phyloP scores from a whole-genome alignment of 2,888 invertebrate genomes.

The Notodonta dromedarius region DNA sequence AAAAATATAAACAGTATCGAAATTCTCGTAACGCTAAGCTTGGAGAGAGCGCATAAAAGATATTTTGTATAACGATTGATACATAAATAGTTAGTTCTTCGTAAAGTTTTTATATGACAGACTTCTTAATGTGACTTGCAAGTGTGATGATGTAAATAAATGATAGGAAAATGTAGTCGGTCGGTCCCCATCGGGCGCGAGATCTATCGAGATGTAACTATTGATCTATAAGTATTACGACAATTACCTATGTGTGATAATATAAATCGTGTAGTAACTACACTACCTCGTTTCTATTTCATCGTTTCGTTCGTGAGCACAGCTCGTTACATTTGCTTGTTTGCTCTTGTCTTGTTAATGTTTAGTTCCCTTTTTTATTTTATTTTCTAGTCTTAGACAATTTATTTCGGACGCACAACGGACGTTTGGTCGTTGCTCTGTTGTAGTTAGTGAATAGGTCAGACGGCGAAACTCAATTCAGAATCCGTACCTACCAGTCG shows the following conservation, averaged over 20 bases:
- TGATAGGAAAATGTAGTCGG: constrained; percentile 51
- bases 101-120: constrained; percentile 80
- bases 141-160: constrained; percentile 81
- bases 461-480: constrained; percentile 55
- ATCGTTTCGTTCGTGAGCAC: constrained; percentile 67
- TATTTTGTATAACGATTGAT: constrained; percentile 82
- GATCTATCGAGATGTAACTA: constrained; percentile 44
- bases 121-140: constrained; percentile 80
- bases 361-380: constrained; percentile 54
- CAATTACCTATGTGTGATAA: constrained; percentile 67
- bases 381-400: constrained; percentile 68
- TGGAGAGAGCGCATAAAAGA: constrained; percentile 70
- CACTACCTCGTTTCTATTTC: constrained; percentile 77
- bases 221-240: constrained; percentile 54
- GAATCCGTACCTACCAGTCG: constrained; percentile 69
- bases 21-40: constrained; percentile 67
- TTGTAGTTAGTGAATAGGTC: constrained; percentile 51
- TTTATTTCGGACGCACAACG: constrained; percentile 50
- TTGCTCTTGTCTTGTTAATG: constrained; percentile 70
- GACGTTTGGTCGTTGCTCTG: constrained; percentile 45
- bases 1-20: constrained; percentile 49
- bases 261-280: constrained; percentile 78
- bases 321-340: constrained; percentile 72
- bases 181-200: constrained; percentile 51
- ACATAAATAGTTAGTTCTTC: constrained; percentile 70